Evolutionary conservation across 2,797 vertebrate genomes (phyloP).

Genomic region (Orestias chungarensis): DNA sequence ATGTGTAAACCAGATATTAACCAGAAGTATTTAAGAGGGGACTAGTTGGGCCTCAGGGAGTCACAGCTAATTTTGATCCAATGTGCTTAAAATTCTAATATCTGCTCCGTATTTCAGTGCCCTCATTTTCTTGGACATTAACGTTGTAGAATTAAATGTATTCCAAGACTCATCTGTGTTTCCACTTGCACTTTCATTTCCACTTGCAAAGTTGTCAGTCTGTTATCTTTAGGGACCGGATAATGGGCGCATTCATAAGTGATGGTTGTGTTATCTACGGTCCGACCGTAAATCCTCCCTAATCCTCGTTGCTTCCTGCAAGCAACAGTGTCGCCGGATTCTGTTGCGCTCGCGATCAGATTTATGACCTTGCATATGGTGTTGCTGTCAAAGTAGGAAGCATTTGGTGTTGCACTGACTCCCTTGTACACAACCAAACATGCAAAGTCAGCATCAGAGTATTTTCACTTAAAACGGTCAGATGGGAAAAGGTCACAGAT

Average conservation of each 20-base stretch:
- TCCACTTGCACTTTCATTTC: constrained; percentile 31
- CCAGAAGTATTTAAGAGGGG: constrained; percentile 48
- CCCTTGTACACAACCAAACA: constrained; percentile 29
- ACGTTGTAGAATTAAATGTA: constrained; percentile 34
- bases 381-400: constrained; percentile 60
- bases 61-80: constrained; percentile 60
- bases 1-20: constrained; percentile 57
- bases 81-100: constrained; percentile 73
- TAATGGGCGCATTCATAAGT: constrained; percentile 37
- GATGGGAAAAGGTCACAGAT: not conserved
- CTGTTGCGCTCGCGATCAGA: constrained; percentile 62
- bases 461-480: constrained; percentile 39
- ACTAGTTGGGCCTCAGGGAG: constrained; percentile 59
- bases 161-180: constrained; percentile 37
- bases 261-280: constrained; percentile 41
- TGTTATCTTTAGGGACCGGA: constrained; percentile 35
- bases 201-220: constrained; percentile 37
- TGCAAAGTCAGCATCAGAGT: constrained; percentile 32
- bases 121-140: constrained; percentile 46
- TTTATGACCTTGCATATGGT: constrained; percentile 78
- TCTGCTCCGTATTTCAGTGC: constrained; percentile 47
- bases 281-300: constrained; percentile 62
- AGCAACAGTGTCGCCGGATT: constrained; percentile 55
- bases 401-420: constrained; percentile 39
- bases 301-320: constrained; percentile 72